Base-by-base conservation (phyloP, 2,797 vertebrate species). In the Poecilia picta region DNA sequence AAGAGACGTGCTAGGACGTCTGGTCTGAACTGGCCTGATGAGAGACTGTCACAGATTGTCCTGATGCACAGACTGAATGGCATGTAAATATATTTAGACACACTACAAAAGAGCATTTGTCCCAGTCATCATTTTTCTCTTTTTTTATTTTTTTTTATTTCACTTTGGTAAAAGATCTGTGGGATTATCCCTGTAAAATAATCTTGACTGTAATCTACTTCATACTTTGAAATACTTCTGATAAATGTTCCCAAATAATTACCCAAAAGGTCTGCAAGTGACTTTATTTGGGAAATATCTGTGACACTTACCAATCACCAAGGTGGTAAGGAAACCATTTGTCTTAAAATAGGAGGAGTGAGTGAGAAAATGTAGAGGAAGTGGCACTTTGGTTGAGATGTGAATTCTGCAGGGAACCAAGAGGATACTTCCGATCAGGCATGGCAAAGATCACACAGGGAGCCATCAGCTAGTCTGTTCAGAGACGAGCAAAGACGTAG, bases 381-480 rank as follows among this genome's bases (percentile, higher is more conserved):
- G 47, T 76, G 18, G 66, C 55, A 33, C 72, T 73, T 33, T 43
- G 75, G 62, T 75, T 75, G 78, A 79, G 72, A 81, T 81, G 62
- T 1, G 16, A 79, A 45, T 45, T 84, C 57, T 4, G 15, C 16
- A 36, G 77, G 79, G 78, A 85, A 70, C 46, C 20, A 64, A 59
- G 64, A 64, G 57, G 75, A 81, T 45, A 13, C 72, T 86, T 77
- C 49, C 45, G 81, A 68, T 70, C n/a, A 47, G 76, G 74, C 71
- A 81, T 80, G 81, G 81, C 51, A 47, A 73, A 83, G 77, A 77
- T 77, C 28, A 55, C 11, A 15, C 81, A 55, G 80, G 74, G 72
- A 64, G 33, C 51, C 81, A 41, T 75, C 88, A 85, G 83, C 83
- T 79, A 83, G 80, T 81, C 62, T 70, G n/a, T 70, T 86, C 78